Base-by-base conservation (phyloP, 2,113 vertebrate species). In the Acanthisitta chloris region DNA sequence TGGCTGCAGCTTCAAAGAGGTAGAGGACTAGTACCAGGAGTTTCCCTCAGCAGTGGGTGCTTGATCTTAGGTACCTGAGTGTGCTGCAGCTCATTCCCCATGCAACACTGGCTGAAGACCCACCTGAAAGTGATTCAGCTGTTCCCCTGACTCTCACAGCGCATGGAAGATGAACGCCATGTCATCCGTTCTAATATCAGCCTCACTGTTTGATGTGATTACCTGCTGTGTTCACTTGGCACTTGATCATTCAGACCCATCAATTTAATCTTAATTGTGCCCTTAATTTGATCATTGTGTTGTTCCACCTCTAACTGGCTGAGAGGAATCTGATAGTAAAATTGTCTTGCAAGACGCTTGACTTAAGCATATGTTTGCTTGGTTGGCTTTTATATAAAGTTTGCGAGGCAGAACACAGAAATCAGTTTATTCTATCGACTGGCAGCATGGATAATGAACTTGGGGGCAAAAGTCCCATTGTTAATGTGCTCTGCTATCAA, bases 241-340 rank as follows among this genome's bases (percentile, higher is more conserved):
- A 87, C 90, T 95, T 69, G 52, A 90, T 79, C 65, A 94, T 71
- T 79, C 73, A 94, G 74, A 79, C 36, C 92, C 87, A 97, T 91
- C 81, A 92, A 93, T 94, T 95, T 90, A 90, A 80, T 94, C 87
- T 90, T 96, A 93, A 95, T 95, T 91, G 78, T 59, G 36, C 78
- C 43, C 70, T 95, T 97, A 96, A 97, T 97, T 91, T 87, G 78
- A 95, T 94, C 78, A 89, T 67, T 85, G 78, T 79, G 49, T 76
- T 90, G 87, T 82, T 97, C 81, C 61, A 52, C n/a, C 81, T 93
- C 36, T 93, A 93, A 87, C 57, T n/a, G 81, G 66, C 70, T 95
- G 76, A 81, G 76, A 87, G 65, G 61, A 96, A 76, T 29, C 45
- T 45, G 69, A 58, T 74, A 91, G 92, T 83, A 94, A 93, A 91